Conservation (phyloP, 2,888 invertebrate genomes). For the Trichopria drosophilae region DNA sequence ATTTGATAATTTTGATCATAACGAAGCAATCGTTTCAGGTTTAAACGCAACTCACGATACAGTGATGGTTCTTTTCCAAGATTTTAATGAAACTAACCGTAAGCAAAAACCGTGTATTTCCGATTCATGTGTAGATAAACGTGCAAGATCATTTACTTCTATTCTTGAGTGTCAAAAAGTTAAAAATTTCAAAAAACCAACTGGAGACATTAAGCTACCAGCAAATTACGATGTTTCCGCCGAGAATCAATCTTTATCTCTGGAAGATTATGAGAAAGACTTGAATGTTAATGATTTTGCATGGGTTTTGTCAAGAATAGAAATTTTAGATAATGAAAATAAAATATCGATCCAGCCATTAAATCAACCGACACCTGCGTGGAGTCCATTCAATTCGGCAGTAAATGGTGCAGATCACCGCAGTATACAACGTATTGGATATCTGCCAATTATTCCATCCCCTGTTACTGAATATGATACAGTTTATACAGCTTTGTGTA, state of each 20-base stretch:
- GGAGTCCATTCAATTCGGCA: conserved; percentile 11
- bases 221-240: background rate
- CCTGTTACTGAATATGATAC: conserved; percentile 15
- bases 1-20: conserved; percentile 14
- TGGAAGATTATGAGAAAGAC: background rate
- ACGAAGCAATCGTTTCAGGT: background rate
- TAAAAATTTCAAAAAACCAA: background rate
- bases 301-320: background rate
- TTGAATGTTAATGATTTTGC: background rate
- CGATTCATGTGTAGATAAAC: background rate
- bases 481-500: conserved; percentile 21
- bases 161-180: background rate
- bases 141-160: background rate
- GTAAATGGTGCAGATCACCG: background rate
- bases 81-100: background rate
- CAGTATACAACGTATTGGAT: conserved; percentile 12
- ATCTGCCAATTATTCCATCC: conserved; percentile 14
- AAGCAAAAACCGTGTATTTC: background rate
- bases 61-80: conserved; percentile 1
- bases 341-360: background rate
- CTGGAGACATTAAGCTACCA: background rate
- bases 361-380: background rate
- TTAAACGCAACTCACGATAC: conserved; percentile 2
- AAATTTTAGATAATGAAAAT: background rate
- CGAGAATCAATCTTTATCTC: background rate